These are phyloP conservation scores for Gymnocephalus cernua DNA, from an alignment of 2,113 vertebrate genomes.

Conservation along the genomic window DNA sequence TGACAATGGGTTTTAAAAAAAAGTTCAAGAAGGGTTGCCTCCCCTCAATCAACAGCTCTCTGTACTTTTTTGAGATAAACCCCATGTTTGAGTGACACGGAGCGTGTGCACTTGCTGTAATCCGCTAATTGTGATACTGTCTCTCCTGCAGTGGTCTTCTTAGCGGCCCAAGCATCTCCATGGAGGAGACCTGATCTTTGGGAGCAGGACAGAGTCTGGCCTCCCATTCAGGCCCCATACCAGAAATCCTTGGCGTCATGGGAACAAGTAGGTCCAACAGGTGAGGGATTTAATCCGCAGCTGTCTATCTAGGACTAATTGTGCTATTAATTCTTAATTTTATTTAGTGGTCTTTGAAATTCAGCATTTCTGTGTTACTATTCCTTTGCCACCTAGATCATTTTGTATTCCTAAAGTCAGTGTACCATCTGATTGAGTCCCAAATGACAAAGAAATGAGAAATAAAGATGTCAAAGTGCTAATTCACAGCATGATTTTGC, in stretches of 20 bases:
- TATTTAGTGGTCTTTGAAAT: neutral
- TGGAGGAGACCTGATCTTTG: constrained; percentile 62
- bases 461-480: neutral
- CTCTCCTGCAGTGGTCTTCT: constrained; percentile 40
- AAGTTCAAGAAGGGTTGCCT: neutral
- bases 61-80: neutral
- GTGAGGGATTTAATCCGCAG: constrained; percentile 47
- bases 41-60: neutral
- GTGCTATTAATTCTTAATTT: neutral
- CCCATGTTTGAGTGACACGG: neutral
- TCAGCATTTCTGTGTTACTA: neutral
- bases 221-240: constrained; percentile 17
- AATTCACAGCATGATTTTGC: neutral
- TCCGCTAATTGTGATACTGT: neutral
- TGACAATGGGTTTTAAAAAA: neutral
- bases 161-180: constrained; percentile 15
- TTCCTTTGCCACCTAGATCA: neutral
- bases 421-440: neutral
- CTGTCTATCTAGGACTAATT: neutral
- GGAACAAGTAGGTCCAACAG: constrained; percentile 81
- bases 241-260: constrained; percentile 76
- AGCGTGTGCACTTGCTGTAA: neutral
- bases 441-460: neutral
- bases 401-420: neutral
- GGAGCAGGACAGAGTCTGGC: constrained; percentile 43